A percentile compares a stretch with the other conserved stretches of the same genome.
Evolutionary conservation across 2,888 invertebrate genomes (phyloP).

Genomic region (Micropterix aruncella): DNA sequence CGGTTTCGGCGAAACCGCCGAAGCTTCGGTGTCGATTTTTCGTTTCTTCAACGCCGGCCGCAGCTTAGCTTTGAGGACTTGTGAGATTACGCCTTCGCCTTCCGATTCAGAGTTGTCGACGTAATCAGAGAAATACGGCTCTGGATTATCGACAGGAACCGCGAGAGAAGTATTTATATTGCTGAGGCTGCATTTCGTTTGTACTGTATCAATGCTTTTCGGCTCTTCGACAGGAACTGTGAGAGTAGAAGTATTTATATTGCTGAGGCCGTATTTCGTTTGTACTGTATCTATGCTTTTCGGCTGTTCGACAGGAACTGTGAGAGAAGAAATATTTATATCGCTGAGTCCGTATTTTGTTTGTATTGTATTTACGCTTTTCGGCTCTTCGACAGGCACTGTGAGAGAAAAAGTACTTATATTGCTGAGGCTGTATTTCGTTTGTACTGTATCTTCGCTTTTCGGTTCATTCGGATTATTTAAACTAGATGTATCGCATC

Average conservation of each 20-base stretch:
- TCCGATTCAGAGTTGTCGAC: slow-evolving; percentile 66
- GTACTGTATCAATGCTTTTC: slow-evolving; percentile 20
- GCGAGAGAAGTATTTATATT: slow-evolving; percentile 16
- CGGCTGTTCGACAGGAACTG: slow-evolving; percentile 20
- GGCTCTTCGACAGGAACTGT: slow-evolving; percentile 16
- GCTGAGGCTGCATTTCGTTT: slow-evolving; percentile 11
- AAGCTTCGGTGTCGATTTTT: slow-evolving; percentile 18
- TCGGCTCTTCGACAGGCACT: slow-evolving; percentile 20
- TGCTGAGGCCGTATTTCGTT: slow-evolving; percentile 21
- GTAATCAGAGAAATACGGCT: slow-evolving; percentile 31
- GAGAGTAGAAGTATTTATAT: slow-evolving; percentile 19
- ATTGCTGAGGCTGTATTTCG: slow-evolving; percentile 11
- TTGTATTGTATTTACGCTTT: slow-evolving; percentile 23
- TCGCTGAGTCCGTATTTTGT: slow-evolving; percentile 22
- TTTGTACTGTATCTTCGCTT: slow-evolving; percentile 19
- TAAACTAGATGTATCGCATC: slow-evolving; percentile 6
- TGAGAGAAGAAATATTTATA: slow-evolving; percentile 17
- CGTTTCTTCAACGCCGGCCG: slow-evolving; percentile 44
- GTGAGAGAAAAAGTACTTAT: slow-evolving; percentile 17
- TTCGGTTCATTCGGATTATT: slow-evolving; percentile 10
- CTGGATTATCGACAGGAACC: slow-evolving; percentile 1
- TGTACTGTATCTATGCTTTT: slow-evolving; percentile 24
- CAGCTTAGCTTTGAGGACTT: slow-evolving; percentile 20
- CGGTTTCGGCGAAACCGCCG: neutral
- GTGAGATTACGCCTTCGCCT: slow-evolving; percentile 26